phyloP scores from a whole-genome alignment of 30 jellyfish, hydroid and myxozoan genomes.

The Chrysaora quinquecirrha region DNA sequence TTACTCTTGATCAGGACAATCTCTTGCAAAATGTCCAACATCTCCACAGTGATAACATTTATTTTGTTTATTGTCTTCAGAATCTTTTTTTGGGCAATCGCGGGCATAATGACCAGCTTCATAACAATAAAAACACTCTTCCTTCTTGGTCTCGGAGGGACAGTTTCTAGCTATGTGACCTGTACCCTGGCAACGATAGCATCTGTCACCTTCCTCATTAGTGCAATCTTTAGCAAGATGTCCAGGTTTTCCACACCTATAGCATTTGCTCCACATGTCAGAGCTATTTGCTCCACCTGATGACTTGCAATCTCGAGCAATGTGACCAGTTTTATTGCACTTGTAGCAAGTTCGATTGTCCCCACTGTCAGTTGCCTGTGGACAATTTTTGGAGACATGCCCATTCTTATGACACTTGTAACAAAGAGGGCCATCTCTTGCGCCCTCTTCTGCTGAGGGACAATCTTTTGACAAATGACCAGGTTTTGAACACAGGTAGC shows the following conservation, averaged over 20 bases:
- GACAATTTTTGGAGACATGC: conserved; percentile 68
- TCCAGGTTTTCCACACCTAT: conserved; percentile 86
- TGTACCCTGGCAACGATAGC: conserved; percentile 82
- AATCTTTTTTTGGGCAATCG: conserved; percentile 74
- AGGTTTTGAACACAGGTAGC: conserved; percentile 62
- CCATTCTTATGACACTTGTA: conserved; percentile 64
- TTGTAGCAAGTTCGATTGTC: conserved; percentile 62
- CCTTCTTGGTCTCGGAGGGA: conserved; percentile 53
- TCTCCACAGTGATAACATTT: conserved; percentile 84
- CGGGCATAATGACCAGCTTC: conserved; percentile 93
- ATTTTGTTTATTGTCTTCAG: conserved; percentile 25
- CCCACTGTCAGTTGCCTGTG: conserved; percentile 29
- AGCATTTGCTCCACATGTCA: conserved; percentile 64
- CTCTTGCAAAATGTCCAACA: conserved; percentile 92
- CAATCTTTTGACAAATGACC: conserved; percentile 79
- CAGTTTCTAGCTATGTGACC: conserved; percentile 89
- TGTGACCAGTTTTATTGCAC: conserved; percentile 61
- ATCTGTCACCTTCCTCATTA: conserved; percentile 75
- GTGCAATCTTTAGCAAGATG: conserved; percentile 80
- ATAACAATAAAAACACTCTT: conserved; percentile 79
- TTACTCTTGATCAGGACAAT: conserved; percentile 59
- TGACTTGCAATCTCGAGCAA: conserved; percentile 79
- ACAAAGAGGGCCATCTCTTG: conserved; percentile 50
- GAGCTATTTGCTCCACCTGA: conserved; percentile 32
- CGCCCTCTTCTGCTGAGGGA: conserved; percentile 14